Evolutionary conservation across 1,140 invertebrate genomes (phyloP).

Genomic region (Drosophila subpulchrella): DNA sequence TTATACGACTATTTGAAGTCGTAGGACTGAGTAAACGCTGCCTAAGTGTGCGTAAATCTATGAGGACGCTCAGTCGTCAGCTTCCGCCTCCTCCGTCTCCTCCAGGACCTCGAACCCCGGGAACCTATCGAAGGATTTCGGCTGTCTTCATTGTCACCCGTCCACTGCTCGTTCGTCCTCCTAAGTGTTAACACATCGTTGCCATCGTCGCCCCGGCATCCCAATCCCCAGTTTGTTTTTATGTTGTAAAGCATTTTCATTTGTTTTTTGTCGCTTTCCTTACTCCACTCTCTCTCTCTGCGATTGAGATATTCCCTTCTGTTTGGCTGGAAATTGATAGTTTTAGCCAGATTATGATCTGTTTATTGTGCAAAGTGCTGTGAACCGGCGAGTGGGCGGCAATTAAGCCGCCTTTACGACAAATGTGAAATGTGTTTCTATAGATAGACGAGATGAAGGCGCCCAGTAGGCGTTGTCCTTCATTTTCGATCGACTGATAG

Average conservation of each 20-base stretch:
- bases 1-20: slow-evolving; percentile 63
- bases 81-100: too few species aligned
- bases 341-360: slow-evolving; percentile 76
- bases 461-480: slow-evolving; percentile 44
- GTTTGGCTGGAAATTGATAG: slow-evolving; percentile 68
- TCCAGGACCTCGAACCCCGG: neutral
- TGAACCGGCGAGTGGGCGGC: slow-evolving; percentile 47
- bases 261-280: slow-evolving; percentile 35
- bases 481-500: slow-evolving; percentile 31
- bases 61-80: slow-evolving; percentile 50
- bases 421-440: slow-evolving; percentile 58
- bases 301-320: slow-evolving; percentile 40
- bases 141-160: slow-evolving; percentile 40
- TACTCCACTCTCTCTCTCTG: neutral
- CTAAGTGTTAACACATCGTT: slow-evolving; percentile 69
- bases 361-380: slow-evolving; percentile 69
- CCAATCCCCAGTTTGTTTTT: slow-evolving; percentile 34
- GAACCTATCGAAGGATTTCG: slow-evolving; percentile 62
- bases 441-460: slow-evolving; percentile 32
- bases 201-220: slow-evolving; percentile 15
- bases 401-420: slow-evolving; percentile 60
- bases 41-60: slow-evolving; percentile 76
- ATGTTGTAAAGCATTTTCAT: slow-evolving; percentile 63
- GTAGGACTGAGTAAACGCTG: slow-evolving; percentile 65
- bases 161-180: slow-evolving; percentile 38